Percentiles rank a stretch among this genome's conserved stretches.
Conservation (phyloP, 2,888 invertebrate species). For the Xestia c-nigrum region DNA sequence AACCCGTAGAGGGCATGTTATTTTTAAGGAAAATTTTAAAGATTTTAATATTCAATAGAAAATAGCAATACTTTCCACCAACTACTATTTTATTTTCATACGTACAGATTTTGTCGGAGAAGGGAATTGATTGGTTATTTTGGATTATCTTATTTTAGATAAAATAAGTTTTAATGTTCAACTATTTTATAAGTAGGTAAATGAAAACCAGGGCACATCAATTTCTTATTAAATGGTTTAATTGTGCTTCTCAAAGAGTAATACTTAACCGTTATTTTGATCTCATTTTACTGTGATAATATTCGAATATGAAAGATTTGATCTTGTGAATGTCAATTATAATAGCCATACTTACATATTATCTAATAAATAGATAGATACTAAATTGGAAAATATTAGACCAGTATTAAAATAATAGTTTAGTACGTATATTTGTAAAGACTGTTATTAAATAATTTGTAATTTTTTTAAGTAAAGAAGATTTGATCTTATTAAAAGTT, state of each 20-base stretch:
- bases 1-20: constrained; percentile 31
- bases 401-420: too few species aligned
- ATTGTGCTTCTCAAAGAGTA: not conserved
- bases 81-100: constrained; percentile 2
- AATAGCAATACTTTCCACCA: not conserved
- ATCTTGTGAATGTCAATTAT: not conserved
- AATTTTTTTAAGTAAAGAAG: too few species aligned
- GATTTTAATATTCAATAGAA: constrained; percentile 7
- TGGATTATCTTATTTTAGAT: too few species aligned
- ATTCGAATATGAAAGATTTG: not conserved
- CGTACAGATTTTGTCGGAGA: not conserved
- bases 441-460: too few species aligned
- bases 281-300: constrained; percentile 7
- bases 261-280: not conserved
- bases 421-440: too few species aligned
- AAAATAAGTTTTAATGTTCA: too few species aligned
- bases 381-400: not conserved
- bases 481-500: too few species aligned
- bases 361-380: too few species aligned
- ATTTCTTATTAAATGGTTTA: too few species aligned
- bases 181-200: too few species aligned
- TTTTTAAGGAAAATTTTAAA: constrained; percentile 27
- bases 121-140: not conserved
- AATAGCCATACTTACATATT: too few species aligned
- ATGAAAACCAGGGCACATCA: not conserved